Conservation (phyloP, 1,140 invertebrate genomes). For the Diachasmimorpha longicaudata region DNA sequence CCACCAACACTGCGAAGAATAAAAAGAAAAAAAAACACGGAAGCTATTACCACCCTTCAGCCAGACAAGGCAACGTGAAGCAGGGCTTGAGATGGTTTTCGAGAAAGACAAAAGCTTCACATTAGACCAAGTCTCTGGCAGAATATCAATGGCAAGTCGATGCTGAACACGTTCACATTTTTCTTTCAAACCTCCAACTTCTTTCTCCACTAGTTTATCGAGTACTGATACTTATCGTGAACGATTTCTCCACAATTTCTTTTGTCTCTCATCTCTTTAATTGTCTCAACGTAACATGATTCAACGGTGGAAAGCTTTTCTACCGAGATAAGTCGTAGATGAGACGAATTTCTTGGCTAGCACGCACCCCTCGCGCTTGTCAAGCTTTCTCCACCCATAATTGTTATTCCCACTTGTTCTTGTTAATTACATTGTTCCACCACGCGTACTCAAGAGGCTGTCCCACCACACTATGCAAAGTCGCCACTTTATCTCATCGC, state of each 20-base stretch:
- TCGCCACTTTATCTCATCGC: background rate
- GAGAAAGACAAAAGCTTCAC: constrained; percentile 45
- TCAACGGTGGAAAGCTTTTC: background rate
- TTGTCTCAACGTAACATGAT: background rate
- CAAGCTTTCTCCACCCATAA: background rate
- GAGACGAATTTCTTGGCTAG: background rate
- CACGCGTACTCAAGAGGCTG: background rate
- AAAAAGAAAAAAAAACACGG: background rate
- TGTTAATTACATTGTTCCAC: constrained; percentile 13
- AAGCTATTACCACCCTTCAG: constrained; percentile 38
- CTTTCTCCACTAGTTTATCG: background rate
- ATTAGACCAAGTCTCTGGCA: constrained; percentile 39
- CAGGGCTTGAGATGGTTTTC: background rate
- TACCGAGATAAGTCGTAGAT: background rate
- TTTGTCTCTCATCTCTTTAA: background rate
- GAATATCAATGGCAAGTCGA: constrained; percentile 48
- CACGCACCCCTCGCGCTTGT: background rate
- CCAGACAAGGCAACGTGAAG: background rate
- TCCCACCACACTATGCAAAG: background rate
- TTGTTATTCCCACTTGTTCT: constrained; percentile 24
- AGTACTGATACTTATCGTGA: background rate
- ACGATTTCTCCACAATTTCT: background rate
- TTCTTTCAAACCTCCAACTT: background rate
- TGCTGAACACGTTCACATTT: constrained; percentile 5
- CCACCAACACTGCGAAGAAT: constrained; percentile 12